Base-by-base conservation (phyloP, 2,797 vertebrate genomes). In the Cuculus canorus region DNA sequence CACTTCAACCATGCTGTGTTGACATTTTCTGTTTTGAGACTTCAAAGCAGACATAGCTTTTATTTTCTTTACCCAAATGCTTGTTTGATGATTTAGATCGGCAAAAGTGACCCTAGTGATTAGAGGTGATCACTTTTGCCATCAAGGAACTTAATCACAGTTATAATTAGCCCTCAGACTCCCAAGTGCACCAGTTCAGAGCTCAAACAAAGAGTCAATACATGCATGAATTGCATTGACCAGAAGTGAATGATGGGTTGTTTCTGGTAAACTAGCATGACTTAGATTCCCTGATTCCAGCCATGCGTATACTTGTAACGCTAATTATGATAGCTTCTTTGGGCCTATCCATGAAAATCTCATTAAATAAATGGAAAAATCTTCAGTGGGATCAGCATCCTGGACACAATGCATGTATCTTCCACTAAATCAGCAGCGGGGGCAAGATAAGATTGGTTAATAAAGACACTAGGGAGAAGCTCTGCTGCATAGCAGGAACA, bases 21-120 rank as follows among this genome's bases (percentile, higher is more conserved):
- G 91, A 85, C 69, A 84, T 89, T 88, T 91, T 83, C 92, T 83
- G 81, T 66, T 95, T 68, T 76, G 52, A 59, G 92, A 77, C 72
- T 92, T 88, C 61, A 94, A 78, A 81, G 64, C 61, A 88, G 82
- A 41, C 35, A 35, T 60, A 70, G 39, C 32, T 47, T 24, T 45
- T n/a, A 23, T 45, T 54, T 72, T 33, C 27, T 17, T 86, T 39
- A 18, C 28, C 8, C 41, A 77, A 72, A 82, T 41, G 19, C 22
- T 66, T 70, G 22, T 89, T 89, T 90, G 82, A 28, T 41, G 24
- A 69, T 27, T 33, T 0, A 79, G 43, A n/a, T 30, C 8, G 7
- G 80, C 47, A 76, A 35, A 89, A 88, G 13, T 3, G 12, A 65
- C 45, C 57, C n/a, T 16, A 28, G 17, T 32, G 66, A 66, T 86